Evolutionary conservation across 2,797 vertebrate species (phyloP).

Genomic region (Numenius phaeopus): DNA sequence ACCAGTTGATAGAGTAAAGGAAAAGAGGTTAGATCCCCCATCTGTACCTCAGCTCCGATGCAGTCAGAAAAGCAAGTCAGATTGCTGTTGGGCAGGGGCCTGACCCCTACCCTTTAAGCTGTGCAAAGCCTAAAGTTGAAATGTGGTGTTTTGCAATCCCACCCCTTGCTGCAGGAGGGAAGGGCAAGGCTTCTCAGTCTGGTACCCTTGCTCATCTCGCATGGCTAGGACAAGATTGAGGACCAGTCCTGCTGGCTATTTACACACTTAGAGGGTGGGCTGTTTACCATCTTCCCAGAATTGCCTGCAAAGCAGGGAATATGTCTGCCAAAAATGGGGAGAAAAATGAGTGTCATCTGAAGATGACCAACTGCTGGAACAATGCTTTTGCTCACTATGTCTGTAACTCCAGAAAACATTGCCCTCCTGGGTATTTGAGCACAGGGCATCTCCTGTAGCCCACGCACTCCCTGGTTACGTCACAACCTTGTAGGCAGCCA

Average conservation of each 20-base stretch:
- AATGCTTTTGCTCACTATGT: not conserved
- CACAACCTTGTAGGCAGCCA: not conserved
- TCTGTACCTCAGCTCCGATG: not conserved
- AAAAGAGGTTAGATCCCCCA: not conserved
- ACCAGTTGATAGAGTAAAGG: not conserved
- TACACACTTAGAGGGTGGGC: not conserved
- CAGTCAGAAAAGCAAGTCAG: not conserved
- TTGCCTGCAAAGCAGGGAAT: not conserved
- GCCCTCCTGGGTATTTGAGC: not conserved
- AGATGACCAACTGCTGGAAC: not conserved
- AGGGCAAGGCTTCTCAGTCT: not conserved
- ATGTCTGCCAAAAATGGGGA: not conserved
- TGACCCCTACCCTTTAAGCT: not conserved
- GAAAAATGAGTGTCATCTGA: not conserved
- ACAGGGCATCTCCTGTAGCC: not conserved
- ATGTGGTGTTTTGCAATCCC: not conserved
- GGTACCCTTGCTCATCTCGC: not conserved
- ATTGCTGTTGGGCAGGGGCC: rapidly evolving
- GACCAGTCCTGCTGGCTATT: not conserved
- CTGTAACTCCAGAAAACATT: not conserved
- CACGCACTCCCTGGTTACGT: not conserved
- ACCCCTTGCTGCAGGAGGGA: not conserved
- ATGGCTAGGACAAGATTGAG: not conserved
- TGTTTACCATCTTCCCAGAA: not conserved
- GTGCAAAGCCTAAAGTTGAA: not conserved